A percentile compares a stretch with the other conserved stretches of the same genome.
Conservation (phyloP, 2,113 vertebrate genomes). For the Hiodon alosoides region DNA sequence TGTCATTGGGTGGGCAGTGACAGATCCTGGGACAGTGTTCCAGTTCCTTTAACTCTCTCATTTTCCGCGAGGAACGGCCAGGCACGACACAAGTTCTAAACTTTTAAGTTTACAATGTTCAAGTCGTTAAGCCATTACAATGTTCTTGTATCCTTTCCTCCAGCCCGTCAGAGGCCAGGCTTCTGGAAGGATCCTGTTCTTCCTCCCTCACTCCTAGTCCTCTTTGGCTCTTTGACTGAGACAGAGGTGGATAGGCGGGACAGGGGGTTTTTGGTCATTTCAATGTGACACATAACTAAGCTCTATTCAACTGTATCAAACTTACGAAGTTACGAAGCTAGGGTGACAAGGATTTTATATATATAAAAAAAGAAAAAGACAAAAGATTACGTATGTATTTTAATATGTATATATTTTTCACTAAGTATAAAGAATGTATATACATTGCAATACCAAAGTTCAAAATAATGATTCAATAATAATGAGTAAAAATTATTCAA, state of each 20-base stretch:
- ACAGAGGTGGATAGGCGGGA: too few species aligned
- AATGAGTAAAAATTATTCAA: too few species aligned
- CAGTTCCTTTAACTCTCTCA: conserved; percentile 61
- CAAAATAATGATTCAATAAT: too few species aligned
- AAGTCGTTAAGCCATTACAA: background rate
- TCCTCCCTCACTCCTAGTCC: background rate
- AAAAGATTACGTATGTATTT: too few species aligned
- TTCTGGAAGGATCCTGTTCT: background rate
- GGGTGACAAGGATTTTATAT: too few species aligned
- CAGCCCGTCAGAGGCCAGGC: conserved; percentile 8
- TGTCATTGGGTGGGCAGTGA: conserved; percentile 52
- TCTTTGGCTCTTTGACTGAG: conserved; percentile 5
- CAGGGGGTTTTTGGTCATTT: background rate
- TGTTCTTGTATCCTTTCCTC: background rate
- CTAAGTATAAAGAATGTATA: too few species aligned
- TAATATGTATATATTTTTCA: too few species aligned
- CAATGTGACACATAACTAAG: background rate
- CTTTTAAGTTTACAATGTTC: background rate
- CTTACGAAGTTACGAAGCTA: background rate
- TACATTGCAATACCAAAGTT: too few species aligned
- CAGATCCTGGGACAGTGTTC: conserved; percentile 50
- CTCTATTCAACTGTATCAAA: background rate
- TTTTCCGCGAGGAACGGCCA: background rate
- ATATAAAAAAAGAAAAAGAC: too few species aligned
- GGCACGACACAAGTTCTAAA: background rate